phyloP scores from a whole-genome alignment of 2,113 vertebrate species.

The Amazona vittata region DNA sequence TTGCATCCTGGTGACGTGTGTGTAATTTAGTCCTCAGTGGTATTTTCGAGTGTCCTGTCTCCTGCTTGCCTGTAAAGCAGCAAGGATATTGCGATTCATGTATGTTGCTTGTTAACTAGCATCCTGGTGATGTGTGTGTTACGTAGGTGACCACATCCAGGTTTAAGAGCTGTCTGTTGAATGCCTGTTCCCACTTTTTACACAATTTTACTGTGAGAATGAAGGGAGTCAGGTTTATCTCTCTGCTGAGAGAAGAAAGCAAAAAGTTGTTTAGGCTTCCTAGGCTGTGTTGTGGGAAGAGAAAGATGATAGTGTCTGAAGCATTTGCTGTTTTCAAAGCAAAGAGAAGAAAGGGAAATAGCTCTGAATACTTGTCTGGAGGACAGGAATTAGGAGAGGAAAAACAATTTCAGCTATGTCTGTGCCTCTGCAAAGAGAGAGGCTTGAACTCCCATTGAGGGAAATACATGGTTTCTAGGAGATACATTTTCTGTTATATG shows the following conservation, averaged over 20 bases:
- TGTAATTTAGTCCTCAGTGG: neutral
- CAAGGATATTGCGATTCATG: neutral
- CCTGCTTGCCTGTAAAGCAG: neutral
- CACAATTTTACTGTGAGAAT: neutral
- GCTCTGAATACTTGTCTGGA: neutral
- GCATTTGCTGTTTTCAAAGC: neutral
- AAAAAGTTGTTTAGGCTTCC: neutral
- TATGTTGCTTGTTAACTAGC: neutral
- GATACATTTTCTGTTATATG: neutral
- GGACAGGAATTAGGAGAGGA: neutral
- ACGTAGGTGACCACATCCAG: fast-evolving
- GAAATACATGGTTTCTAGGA: neutral
- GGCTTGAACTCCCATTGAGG: neutral
- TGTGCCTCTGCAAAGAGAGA: neutral
- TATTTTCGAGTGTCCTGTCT: neutral
- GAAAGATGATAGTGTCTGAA: neutral
- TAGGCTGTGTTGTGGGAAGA: neutral
- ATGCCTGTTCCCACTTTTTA: neutral
- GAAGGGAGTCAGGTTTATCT: neutral
- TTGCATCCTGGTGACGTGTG: too few species aligned
- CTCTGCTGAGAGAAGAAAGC: neutral
- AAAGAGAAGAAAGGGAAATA: neutral
- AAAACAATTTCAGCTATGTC: neutral
- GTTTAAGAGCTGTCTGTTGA: neutral
- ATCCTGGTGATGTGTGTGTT: neutral